Evolutionary conservation across 2,797 vertebrate genomes (phyloP).

Genomic region (Bradypodion ventrale): DNA sequence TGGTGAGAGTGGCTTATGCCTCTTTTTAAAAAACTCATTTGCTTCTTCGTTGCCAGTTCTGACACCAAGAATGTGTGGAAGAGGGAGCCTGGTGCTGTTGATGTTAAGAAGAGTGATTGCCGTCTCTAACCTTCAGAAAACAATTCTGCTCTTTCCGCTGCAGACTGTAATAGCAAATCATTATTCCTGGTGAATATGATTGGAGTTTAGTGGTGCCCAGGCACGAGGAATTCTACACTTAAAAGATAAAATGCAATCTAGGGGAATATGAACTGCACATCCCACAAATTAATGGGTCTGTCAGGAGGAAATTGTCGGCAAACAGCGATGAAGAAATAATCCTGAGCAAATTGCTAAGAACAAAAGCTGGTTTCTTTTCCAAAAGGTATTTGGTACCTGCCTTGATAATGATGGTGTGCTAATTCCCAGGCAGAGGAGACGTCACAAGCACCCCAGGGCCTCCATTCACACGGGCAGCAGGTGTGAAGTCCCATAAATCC

Average conservation of each 20-base stretch:
- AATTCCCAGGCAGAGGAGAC: neutral
- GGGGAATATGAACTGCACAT: slow-evolving; percentile 20
- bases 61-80: neutral
- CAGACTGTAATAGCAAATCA: slow-evolving; percentile 34
- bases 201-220: slow-evolving; percentile 10
- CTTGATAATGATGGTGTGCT: neutral
- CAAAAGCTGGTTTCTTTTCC: neutral
- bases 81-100: slow-evolving; percentile 11
- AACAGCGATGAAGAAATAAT: neutral
- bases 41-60: too few relatives aligned
- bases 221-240: slow-evolving; percentile 10
- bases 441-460: too few relatives aligned
- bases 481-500: neutral
- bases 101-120: neutral
- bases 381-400: neutral
- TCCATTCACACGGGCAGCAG: neutral
- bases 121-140: slow-evolving; percentile 1
- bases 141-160: slow-evolving; percentile 35
- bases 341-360: slow-evolving; percentile 2
- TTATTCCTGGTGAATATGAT: slow-evolving; percentile 45
- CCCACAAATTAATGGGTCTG: slow-evolving; percentile 48
- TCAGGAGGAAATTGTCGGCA: slow-evolving; percentile 15
- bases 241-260: slow-evolving; percentile 37
- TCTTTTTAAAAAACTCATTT: too few relatives aligned
- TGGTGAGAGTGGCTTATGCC: too few relatives aligned